These are phyloP conservation scores for Rhyacichthys aspro DNA, from an alignment of 2,797 vertebrate species.

Conservation along the genomic window DNA sequence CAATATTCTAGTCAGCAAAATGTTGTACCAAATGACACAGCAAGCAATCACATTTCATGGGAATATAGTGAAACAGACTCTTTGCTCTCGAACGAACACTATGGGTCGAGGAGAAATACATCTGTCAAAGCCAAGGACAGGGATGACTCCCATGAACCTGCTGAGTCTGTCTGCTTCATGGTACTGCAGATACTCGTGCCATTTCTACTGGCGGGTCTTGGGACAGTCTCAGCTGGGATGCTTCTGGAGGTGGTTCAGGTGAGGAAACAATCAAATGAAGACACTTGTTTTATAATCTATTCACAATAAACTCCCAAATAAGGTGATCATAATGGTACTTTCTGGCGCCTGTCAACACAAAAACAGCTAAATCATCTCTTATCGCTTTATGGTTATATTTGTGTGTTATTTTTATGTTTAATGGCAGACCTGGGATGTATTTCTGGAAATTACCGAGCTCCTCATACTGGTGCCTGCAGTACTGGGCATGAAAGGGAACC, in stretches of 20 bases:
- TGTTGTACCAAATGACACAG: constrained; percentile 19
- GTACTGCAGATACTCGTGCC: constrained; percentile 91
- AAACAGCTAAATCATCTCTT: too few species aligned
- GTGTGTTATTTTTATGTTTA: constrained; percentile 43
- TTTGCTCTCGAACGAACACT: constrained; percentile 79
- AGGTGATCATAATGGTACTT: too few species aligned
- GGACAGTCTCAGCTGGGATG: constrained; percentile 92
- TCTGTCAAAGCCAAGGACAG: constrained; percentile 23
- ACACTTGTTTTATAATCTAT: too few species aligned
- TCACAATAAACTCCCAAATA: too few species aligned
- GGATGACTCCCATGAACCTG: constrained; percentile 54
- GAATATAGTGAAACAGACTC: constrained; percentile 83
- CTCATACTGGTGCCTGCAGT: constrained; percentile 95
- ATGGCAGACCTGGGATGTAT: constrained; percentile 91
- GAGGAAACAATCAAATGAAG: constrained; percentile 19
- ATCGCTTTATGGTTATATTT: not conserved
- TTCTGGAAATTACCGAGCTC: constrained; percentile 91
- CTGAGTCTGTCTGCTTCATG: constrained; percentile 87
- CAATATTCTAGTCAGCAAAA: constrained; percentile 20
- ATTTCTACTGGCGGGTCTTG: constrained; percentile 92
- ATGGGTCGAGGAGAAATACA: constrained; percentile 40
- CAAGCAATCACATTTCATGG: constrained; percentile 21
- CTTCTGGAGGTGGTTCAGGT: constrained; percentile 94
- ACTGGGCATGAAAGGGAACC: constrained; percentile 96
- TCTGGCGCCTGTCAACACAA: too few species aligned